Base-by-base conservation (phyloP, 1,140 invertebrate species). In the Drosophila santomea region DNA sequence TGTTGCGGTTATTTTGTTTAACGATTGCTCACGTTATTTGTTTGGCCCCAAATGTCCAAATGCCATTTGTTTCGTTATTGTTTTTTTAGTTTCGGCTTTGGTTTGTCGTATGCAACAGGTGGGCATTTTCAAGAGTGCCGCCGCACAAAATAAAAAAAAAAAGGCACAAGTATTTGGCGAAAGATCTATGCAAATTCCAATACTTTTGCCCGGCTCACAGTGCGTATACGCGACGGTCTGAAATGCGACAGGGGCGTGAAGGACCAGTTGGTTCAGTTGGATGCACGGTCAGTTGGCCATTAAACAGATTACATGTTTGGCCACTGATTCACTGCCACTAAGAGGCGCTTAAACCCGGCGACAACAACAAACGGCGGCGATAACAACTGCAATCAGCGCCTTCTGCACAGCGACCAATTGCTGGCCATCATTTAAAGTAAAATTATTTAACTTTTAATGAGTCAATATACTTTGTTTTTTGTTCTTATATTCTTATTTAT, bases 271-370 rank as follows among this genome's bases (percentile, higher is more conserved):
- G 23, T 7, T 39, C 39, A 20, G 20, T 20, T 20, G 20, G 57
- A 10, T 64, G 55, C 69, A 69, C 54, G 50, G 71, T 59, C 66
- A 61, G 44, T 73, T 51, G 78, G 61, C 83, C 76, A 88, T 86
- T 86, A 86, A 88, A 56, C 74, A 82, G 82, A 88, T 86, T 86
- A 82, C 79, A 88, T 58, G 78, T 45, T 64, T 64, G 61, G 72
- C 66, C 68, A 77, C 79, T 82, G 68, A 78, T 69, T 78, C 79
- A 81, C 68, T 74, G 69, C 74, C 81, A 45, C 83, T 81, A 72
- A 88, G 74, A 86, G 71, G 62, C 79, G 82, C 76, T 86, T 88
- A 88, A 86, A 63, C 83, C 58, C 62, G 63, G 47, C 74, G 60
- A 78, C 57, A 83, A 41, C 67, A 69, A 71, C 64, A 71, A 69